Evolutionary conservation across 2,797 vertebrate genomes (phyloP), one percentile per base, ranked within the genome.

Genomic region (Hafferia zeledoni): DNA sequence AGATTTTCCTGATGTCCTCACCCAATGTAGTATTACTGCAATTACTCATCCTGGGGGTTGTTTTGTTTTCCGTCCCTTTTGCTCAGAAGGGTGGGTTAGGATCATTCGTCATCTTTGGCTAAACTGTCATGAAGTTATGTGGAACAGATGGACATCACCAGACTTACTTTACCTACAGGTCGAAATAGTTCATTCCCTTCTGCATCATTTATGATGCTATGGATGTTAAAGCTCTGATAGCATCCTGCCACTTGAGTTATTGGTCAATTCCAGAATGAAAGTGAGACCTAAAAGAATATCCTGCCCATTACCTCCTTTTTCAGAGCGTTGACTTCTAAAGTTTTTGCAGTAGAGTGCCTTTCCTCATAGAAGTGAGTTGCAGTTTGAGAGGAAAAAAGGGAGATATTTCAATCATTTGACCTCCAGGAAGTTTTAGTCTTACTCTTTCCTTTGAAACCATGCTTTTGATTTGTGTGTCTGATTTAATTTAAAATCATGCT

Each of bases 31-130:
- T 68, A 61, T 35, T 50, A 81, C 30, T 69, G 52, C 53, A 43
- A 31, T 95, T 94, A 87, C 64, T 89, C 84, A 85, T 89, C 65
- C 59, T n/a, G 46, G 44, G 71, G 39, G 5, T 83, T 65, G 59
- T 44, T 88, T 80, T 91, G 27, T 4, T 83, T 92, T 44, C 44
- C 60, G 89, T 93, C 72, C 79, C 69, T 89, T 63, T 83, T 94
- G 69, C 87, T 95, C 87, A 81, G 61, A 89, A 89, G 90, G 82
- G 70, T 47, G 92, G 78, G 69, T 87, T 88, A 63, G 28, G 25
- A 68, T 85, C 84, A 78, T 75, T 89, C 2, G 0, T 95, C 75
- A 89, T 95, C 68, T 95, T 95, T 95, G 94, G 90, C 92, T 95
- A 74, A 84, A 68, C 22, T 0, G 1, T 14, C 27, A 17, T 1